phyloP scores from a whole-genome alignment of 2,113 vertebrate genomes.

The Crotalus helleri region DNA sequence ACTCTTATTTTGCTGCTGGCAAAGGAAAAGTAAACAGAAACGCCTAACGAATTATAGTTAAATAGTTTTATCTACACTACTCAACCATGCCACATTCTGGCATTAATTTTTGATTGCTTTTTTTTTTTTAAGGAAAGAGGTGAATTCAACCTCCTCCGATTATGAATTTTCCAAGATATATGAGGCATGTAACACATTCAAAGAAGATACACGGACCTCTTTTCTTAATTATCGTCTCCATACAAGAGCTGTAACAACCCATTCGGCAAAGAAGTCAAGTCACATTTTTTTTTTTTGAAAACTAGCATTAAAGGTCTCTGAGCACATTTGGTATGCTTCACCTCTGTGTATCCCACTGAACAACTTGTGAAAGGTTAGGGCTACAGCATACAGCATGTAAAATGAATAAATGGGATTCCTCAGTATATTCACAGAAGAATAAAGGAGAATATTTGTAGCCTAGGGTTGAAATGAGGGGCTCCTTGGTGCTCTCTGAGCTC shows the following conservation, averaged over 20 bases:
- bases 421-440: not conserved
- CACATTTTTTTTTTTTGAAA: not conserved
- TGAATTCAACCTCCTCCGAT: not conserved
- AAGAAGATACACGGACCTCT: not conserved
- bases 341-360: not conserved
- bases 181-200: not conserved
- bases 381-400: not conserved
- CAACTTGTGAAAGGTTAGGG: not conserved
- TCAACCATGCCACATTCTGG: not conserved
- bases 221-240: not conserved
- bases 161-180: not conserved
- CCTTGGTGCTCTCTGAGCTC: not conserved
- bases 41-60: constrained; percentile 1
- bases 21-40: not conserved
- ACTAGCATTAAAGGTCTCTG: not conserved
- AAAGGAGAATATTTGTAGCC: not conserved
- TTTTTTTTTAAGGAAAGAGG: constrained; percentile 10
- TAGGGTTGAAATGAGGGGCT: not conserved
- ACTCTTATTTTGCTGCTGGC: not conserved
- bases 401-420: not conserved
- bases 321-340: not conserved
- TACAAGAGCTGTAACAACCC: not conserved
- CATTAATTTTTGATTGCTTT: not conserved
- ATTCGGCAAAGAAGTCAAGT: not conserved
- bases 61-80: not conserved